Evolutionary conservation across 2,113 vertebrate species (phyloP), one percentile per base, ranked within the genome.

Genomic region (Notothenia rossii): DNA sequence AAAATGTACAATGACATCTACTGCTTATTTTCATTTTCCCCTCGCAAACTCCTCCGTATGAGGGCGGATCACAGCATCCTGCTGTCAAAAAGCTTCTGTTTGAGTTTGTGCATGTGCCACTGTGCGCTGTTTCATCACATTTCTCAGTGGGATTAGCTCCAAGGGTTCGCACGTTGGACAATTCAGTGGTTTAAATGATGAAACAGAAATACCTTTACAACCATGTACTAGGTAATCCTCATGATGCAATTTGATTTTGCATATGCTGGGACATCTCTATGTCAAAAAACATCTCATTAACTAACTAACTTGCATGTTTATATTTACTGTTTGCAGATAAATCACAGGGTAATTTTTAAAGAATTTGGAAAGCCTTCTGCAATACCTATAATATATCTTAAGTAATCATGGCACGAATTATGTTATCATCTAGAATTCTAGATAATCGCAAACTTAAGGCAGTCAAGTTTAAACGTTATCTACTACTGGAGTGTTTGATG

Each of bases 21-120:
- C 82, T 72, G 67, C 89, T 77, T 60, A 72, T 69, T 82, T 74
- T 50, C 36, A 72, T 46, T 65, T 77, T 51, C 60, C 54, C 10
- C 64, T 65, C 63, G 12, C 43, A 68, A 40, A 50, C 58, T 56
- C 53, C 59, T 58, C 29, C 58, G 22, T 33, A 64, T 7, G 25
- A 75, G 65, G 13, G 43, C 11, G 8, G 59, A 76, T 59, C 4
- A 17, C 67, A 48, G 67, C 66, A 12, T 60, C 25, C 20, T 17
- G 59, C 63, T 36, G 63, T 75, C 70, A 76, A 45, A 36, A 54
- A 5, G 40, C 36, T 49, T 73, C 72, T 46, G 75, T 3, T 53
- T 17, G 69, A 48, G 40, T 80, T 13, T 55, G 25, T 25, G 2
- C 50, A n/a, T 17, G 36, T 51, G 2, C 6, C 14, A 1, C 75